Evolutionary conservation across 2,797 vertebrate genomes (phyloP).

Genomic region (Delichon dasypus): DNA sequence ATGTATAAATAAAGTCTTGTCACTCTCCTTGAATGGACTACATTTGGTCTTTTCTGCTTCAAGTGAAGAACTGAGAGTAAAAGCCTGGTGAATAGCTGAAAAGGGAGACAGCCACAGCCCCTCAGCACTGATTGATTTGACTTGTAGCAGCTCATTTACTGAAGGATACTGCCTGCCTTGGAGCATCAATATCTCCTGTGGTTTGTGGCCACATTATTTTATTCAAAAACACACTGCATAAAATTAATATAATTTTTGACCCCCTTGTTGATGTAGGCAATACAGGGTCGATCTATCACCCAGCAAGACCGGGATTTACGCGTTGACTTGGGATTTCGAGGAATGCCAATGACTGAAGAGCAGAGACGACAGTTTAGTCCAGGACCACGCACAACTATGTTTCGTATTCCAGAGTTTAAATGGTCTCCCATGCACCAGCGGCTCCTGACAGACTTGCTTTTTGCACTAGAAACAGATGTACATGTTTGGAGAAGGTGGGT

Average conservation of each 20-base stretch:
- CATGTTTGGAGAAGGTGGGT: constrained; percentile 97
- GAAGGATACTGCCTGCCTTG: not conserved
- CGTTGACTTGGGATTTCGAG: constrained; percentile 92
- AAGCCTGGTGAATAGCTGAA: not conserved
- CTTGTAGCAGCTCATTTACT: not conserved
- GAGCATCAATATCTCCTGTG: not conserved
- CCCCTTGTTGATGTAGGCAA: constrained; percentile 73
- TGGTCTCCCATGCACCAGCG: constrained; percentile 99
- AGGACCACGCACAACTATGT: constrained; percentile 98
- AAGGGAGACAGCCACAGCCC: not conserved
- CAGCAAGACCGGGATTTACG: constrained; percentile 86
- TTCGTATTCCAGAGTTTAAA: constrained; percentile 99
- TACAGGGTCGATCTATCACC: constrained; percentile 78
- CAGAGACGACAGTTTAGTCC: constrained; percentile 97
- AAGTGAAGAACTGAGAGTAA: not conserved
- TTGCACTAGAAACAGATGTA: constrained; percentile 97
- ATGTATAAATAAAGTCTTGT: not conserved
- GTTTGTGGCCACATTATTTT: not conserved
- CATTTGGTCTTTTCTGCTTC: not conserved
- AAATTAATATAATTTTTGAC: not conserved
- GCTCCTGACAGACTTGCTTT: constrained; percentile 94
- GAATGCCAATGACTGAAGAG: constrained; percentile 98
- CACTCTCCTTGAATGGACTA: not conserved
- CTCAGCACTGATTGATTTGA: not conserved
- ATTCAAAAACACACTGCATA: not conserved